phyloP scores from a whole-genome alignment of 2,113 vertebrate species.

The Aramus guarauna region DNA sequence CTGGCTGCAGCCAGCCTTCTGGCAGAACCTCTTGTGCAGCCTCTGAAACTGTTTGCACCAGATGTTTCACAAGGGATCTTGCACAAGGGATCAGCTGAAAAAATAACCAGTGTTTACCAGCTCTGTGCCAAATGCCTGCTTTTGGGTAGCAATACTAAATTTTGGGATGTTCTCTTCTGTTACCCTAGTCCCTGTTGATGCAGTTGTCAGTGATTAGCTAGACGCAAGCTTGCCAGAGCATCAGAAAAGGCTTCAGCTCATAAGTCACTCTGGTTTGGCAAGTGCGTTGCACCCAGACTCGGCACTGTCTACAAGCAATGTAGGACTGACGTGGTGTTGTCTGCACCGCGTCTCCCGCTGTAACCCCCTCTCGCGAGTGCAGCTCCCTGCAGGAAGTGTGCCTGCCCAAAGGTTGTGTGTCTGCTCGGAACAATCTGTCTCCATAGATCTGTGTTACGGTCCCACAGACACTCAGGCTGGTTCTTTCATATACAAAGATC shows the following conservation, averaged over 20 bases:
- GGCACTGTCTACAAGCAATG: no score
- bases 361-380: neutral
- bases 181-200: neutral
- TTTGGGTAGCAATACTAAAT: neutral
- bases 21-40: neutral
- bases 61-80: neutral
- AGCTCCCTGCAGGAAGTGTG: neutral
- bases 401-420: no score
- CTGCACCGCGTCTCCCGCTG: neutral
- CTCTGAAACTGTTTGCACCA: neutral
- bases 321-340: rapidly evolving
- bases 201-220: neutral
- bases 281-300: neutral
- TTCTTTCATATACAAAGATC: neutral
- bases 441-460: neutral
- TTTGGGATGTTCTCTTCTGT: no score
- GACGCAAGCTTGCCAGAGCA: neutral
- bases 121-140: neutral
- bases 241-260: neutral
- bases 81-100: neutral
- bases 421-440: neutral
- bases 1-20: neutral
- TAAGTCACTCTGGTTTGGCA: rapidly evolving
- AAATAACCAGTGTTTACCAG: neutral
- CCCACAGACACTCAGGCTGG: neutral